Evolutionary conservation across 2,888 invertebrate species (phyloP).

Genomic region (Ennomos erosarius): DNA sequence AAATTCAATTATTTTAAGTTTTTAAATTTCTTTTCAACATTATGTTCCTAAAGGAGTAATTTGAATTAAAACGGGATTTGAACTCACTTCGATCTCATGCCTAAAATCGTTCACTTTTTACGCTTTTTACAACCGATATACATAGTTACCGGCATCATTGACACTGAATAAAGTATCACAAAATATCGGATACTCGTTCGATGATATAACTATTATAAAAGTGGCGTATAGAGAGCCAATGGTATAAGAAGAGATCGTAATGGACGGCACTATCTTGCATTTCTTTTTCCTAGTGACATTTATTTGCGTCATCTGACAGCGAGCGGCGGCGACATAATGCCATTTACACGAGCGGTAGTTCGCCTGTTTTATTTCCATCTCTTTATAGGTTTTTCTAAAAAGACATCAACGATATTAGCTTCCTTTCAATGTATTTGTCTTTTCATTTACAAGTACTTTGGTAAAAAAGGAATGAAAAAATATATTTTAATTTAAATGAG

Average conservation of each 20-base stretch:
- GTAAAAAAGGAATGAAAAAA: slow-evolving; percentile 22
- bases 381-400: slow-evolving; percentile 9
- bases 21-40: too few relatives aligned
- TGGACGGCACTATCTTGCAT: slow-evolving; percentile 14
- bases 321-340: slow-evolving; percentile 26
- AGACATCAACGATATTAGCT: slow-evolving; percentile 23
- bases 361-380: slow-evolving; percentile 13
- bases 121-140: too few relatives aligned
- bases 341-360: slow-evolving; percentile 27
- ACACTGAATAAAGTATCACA: too few relatives aligned
- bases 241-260: neutral
- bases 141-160: too few relatives aligned
- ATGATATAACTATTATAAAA: too few relatives aligned
- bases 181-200: too few relatives aligned
- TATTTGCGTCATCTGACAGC: slow-evolving; percentile 37
- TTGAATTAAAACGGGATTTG: too few relatives aligned
- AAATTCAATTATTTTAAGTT: too few relatives aligned
- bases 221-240: too few relatives aligned
- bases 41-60: too few relatives aligned
- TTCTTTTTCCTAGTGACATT: slow-evolving; percentile 29
- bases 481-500: slow-evolving; percentile 37
- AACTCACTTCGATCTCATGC: too few relatives aligned
- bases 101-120: too few relatives aligned
- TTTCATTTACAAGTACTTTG: neutral
- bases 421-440: neutral